Evolutionary conservation across 2,797 vertebrate species (phyloP), one percentile per base, ranked within the genome.

Genomic region (Poliocrania exsul): DNA sequence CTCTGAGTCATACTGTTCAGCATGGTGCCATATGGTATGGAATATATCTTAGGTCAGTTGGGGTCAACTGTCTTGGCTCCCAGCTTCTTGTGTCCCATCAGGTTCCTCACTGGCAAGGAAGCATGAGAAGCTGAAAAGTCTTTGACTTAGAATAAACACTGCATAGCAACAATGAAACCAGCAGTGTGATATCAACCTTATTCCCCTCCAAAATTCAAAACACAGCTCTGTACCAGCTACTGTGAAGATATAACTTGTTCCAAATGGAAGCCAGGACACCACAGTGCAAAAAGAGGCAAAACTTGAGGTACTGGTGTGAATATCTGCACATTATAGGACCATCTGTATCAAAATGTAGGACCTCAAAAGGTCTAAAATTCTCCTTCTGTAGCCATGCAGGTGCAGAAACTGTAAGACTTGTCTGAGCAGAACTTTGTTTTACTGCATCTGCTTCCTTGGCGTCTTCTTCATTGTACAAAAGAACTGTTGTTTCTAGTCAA

Each of bases 321-420:
- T 58, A 86, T 13, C 11, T 93, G 28, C 25, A 69, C 10, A 4
- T 29, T 77, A 54, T 18, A 64, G 38, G 19, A 91, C 47, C 33
- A 92, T 70, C 51, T 79, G 57, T 35, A 85, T 38, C 35, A 81
- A 51, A 90, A 84, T 47, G 47, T 67, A 86, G 82, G 42, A 66
- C 35, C 57, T 31, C 28, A 38, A 57, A 70, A 92, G 26, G 29
- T 31, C 51, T 31, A 12, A 72, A 82, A 82, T 40, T 75, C n/a
- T 92, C 21, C 7, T 79, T 66, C 31, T 65, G 19, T 62, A 72
- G 19, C 16, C 16, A 65, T 31, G 69, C 24, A 86, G 15, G 58
- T 57, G 24, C 1, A 2, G 46, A 81, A 26, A 50, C 23, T 53
- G 31, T 44, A 47, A 86, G 49, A 33, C 8, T 15, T 51, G 5